Percentiles rank a stretch among this genome's conserved stretches.
phyloP scores from a whole-genome alignment of 2,113 vertebrate genomes.

The Toxotes chatareus region DNA sequence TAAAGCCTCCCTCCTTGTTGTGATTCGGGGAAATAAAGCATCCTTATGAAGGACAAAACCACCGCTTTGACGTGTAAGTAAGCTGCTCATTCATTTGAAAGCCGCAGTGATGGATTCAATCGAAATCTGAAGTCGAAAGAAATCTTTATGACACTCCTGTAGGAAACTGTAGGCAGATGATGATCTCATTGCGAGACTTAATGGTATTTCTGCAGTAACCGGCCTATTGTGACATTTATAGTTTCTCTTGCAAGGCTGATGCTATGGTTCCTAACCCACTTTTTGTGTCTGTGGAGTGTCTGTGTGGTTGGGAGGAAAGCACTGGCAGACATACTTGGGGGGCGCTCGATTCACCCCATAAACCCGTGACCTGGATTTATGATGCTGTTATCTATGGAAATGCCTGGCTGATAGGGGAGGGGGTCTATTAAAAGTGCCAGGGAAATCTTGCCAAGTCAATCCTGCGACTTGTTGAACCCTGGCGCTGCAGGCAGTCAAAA shows the following conservation, averaged over 20 bases:
- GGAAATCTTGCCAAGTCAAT: slow-evolving; percentile 4
- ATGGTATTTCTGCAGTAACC: neutral
- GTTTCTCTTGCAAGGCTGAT: neutral
- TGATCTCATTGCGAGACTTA: neutral
- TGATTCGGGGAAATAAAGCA: slow-evolving; percentile 28
- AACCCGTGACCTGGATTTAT: slow-evolving; percentile 62
- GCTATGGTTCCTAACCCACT: neutral
- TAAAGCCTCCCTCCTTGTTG: neutral
- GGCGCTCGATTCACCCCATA: slow-evolving; percentile 41
- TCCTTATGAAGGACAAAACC: slow-evolving; percentile 84
- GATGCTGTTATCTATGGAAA: slow-evolving; percentile 56
- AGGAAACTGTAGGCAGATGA: neutral
- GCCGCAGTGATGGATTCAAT: neutral
- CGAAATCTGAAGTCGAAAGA: neutral
- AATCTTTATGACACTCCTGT: neutral
- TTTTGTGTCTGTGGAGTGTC: neutral
- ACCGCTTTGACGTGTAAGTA: slow-evolving; percentile 82
- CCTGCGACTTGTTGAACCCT: slow-evolving; percentile 32
- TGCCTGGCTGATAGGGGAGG: slow-evolving; percentile 36
- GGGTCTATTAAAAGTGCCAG: slow-evolving; percentile 39
- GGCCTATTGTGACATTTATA: neutral
- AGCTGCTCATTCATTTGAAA: neutral
- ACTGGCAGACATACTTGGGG: slow-evolving; percentile 19
- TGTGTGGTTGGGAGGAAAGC: slow-evolving; percentile 12
- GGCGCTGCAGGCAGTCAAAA: slow-evolving; percentile 16